Evolutionary conservation across 2,888 invertebrate genomes (phyloP), one percentile per base, ranked within the genome.

Genomic region (Lasiommata megera): DNA sequence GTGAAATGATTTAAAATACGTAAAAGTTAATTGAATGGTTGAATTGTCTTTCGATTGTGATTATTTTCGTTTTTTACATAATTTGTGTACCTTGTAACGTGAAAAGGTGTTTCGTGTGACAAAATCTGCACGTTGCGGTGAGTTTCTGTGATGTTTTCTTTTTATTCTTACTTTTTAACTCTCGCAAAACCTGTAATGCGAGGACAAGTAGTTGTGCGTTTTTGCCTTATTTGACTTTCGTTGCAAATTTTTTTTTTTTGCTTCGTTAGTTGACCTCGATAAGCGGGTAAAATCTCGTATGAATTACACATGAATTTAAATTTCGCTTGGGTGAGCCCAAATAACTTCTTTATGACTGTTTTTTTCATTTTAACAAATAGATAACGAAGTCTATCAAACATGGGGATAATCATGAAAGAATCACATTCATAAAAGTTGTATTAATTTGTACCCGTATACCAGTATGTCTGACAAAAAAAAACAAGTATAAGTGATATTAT

Each of bases 201-300:
- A 53, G 47, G 53, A 16, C 51, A 52, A 41, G 44, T 44, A 41
- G 46, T 29, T 58, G 9, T 9, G 58, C 61, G 67, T 71, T 73
- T 76, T 77, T 63, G 63, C 77, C 74, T 71, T 79, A 72, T 72
- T 76, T 67, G 75, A 69, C 67, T 69, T 70, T 66, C 71, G 70
- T 80, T 80, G 80, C 79, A 72, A 78, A 74, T 71, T 69, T 75
- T 67, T 76, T n/a, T n/a, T 71, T 79, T 73, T 70, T 68, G 64
- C 61, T 59, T 52, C 64, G 54, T 50, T 47, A 61, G 58, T 60
- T 79, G 82, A 79, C 83, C 82, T 81, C 82, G 71, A 69, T 62
- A 29, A 31, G 17, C n/a, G 44, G 50, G 54, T 55, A 41, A 58
- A 62, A 60, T 60, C 60, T 62, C 43, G 14, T 46, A 52, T 54